Evolutionary conservation across 2,797 vertebrate species (phyloP).

Genomic region (Rhincodon typus): DNA sequence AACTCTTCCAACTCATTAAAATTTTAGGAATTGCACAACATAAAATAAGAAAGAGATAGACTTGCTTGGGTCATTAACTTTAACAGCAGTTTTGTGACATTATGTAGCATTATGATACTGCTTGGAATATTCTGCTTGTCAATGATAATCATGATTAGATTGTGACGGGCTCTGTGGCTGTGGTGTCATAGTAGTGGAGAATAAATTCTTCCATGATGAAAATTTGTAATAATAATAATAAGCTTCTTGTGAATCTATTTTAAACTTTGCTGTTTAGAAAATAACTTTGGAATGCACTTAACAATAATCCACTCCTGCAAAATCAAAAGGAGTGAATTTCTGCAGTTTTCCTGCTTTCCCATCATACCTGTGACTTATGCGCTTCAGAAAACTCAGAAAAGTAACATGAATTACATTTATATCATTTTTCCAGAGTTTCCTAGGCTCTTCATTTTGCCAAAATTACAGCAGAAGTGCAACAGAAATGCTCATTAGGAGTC

Average conservation of each 20-base stretch:
- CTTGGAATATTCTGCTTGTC: not conserved
- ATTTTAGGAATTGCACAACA: not conserved
- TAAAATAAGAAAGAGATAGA: not conserved
- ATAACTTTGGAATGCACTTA: not conserved
- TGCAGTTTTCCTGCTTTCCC: not conserved
- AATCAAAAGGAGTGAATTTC: not conserved
- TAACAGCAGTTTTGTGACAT: not conserved
- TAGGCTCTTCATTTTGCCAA: not conserved
- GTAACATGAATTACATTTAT: not conserved
- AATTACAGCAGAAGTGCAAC: not conserved
- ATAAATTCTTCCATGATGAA: not conserved
- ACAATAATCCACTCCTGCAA: not conserved
- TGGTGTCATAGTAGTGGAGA: not conserved
- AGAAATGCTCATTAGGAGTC: not conserved
- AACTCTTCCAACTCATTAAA: not conserved
- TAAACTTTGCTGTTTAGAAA: not conserved
- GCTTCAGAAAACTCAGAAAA: not conserved
- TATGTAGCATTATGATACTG: not conserved
- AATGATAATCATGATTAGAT: not conserved
- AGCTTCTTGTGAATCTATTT: not conserved
- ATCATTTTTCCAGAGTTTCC: not conserved
- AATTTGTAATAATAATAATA: not conserved
- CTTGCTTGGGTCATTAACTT: not conserved
- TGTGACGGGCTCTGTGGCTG: not conserved
- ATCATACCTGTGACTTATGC: not conserved